These are phyloP conservation scores for Conchocele bisecta DNA, from an alignment of 2,888 invertebrate genomes.

Conservation along the genomic window DNA sequence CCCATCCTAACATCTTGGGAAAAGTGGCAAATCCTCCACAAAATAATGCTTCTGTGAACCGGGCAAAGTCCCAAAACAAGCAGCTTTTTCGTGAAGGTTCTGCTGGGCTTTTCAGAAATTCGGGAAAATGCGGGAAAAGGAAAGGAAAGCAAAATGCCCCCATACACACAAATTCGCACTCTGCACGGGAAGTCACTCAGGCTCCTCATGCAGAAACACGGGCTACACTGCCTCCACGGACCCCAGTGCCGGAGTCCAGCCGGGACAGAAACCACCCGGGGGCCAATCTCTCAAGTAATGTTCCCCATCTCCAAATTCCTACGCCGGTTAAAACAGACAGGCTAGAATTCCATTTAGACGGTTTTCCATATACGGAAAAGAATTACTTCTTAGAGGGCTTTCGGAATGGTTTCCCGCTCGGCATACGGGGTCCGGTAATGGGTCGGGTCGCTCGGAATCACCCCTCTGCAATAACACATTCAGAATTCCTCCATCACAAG, in stretches of 20 bases:
- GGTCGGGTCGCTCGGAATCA: conserved; percentile 8
- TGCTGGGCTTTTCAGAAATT: conserved; percentile 18
- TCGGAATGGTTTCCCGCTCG: conserved; percentile 26
- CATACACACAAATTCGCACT: neutral
- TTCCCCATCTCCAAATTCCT: too few relatives aligned
- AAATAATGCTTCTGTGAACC: too few relatives aligned
- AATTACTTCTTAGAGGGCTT: conserved; percentile 21
- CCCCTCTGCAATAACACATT: conserved; percentile 10
- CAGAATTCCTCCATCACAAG: conserved; percentile 12
- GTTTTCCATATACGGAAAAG: conserved; percentile 11
- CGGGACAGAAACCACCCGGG: neutral
- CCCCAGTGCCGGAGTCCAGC: neutral
- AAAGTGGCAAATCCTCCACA: too few relatives aligned
- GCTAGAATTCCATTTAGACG: conserved; percentile 1
- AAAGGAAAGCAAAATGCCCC: neutral
- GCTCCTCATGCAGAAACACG: neutral
- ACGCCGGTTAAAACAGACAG: conserved; percentile 5
- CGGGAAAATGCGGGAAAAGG: neutral
- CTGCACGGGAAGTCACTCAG: neutral
- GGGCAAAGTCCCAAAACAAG: too few relatives aligned
- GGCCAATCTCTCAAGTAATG: too few relatives aligned
- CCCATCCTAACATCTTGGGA: too few relatives aligned
- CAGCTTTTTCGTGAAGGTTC: neutral
- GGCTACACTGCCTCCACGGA: neutral
- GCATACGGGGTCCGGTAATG: neutral